phyloP scores from a whole-genome alignment of 2,113 vertebrate species.

The Rutilus rutilus region DNA sequence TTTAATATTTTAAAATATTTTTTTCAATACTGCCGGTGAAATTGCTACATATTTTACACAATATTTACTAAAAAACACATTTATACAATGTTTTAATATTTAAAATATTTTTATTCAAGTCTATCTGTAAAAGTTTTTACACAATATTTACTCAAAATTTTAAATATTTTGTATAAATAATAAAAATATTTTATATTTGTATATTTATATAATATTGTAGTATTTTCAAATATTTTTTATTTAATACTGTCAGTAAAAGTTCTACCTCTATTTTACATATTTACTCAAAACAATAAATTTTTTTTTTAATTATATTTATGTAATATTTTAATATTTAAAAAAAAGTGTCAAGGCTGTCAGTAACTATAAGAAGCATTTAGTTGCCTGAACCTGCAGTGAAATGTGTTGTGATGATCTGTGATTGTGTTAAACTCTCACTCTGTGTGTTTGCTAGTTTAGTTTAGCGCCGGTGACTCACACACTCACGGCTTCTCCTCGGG shows the following conservation, averaged over 20 bases:
- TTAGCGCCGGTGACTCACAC: not conserved
- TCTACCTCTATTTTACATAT: not conserved
- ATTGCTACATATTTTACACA: too few relatives aligned
- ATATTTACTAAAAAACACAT: too few relatives aligned
- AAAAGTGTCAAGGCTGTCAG: not conserved
- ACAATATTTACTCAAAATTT: too few relatives aligned
- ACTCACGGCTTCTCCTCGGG: slow-evolving; percentile 16
- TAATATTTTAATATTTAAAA: not conserved
- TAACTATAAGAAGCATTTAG: not conserved
- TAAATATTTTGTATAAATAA: too few relatives aligned
- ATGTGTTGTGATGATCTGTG: not conserved
- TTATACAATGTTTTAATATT: too few relatives aligned
- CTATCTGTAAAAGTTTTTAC: too few relatives aligned
- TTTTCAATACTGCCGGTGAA: too few relatives aligned
- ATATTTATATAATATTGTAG: not conserved
- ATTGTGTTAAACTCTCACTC: not conserved
- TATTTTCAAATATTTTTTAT: not conserved
- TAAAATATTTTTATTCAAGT: too few relatives aligned
- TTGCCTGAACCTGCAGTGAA: not conserved
- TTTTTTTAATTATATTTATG: too few relatives aligned
- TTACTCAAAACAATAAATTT: not conserved
- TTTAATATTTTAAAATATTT: too few relatives aligned
- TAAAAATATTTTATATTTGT: too few relatives aligned
- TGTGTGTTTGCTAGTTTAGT: not conserved
- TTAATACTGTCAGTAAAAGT: not conserved